These are phyloP conservation scores for Spea multiplicata DNA, from an alignment of 2,113 vertebrate species.

Conservation along the genomic window DNA sequence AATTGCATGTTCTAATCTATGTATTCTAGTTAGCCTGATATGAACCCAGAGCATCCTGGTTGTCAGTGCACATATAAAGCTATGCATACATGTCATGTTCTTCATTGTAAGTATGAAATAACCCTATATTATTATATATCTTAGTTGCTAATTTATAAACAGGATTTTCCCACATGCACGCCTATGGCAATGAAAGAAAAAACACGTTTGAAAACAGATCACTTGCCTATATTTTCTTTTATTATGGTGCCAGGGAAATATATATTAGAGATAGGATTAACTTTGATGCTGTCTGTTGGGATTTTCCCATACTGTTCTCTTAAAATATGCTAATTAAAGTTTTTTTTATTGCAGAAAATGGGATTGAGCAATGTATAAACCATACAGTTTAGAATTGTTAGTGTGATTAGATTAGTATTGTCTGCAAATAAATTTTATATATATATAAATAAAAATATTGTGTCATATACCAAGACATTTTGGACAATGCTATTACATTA, in stretches of 20 bases:
- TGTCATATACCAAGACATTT: no score
- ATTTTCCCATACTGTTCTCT: constrained; percentile 38
- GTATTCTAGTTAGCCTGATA: background rate
- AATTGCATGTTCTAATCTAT: no score
- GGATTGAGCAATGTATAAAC: no score
- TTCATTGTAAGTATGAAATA: constrained; percentile 2
- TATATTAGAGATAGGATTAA: constrained; percentile 21
- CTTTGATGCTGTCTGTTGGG: constrained; percentile 42
- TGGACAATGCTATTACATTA: no score
- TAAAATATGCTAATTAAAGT: constrained; percentile 36
- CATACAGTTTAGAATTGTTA: no score
- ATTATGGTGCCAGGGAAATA: constrained; percentile 38
- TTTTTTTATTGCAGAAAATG: constrained; percentile 2
- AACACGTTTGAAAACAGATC: constrained; percentile 32
- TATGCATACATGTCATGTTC: background rate
- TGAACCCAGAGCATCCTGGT: background rate
- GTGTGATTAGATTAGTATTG: no score
- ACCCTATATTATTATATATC: constrained; percentile 14
- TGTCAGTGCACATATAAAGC: background rate
- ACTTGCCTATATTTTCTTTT: constrained; percentile 30
- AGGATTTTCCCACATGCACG: constrained; percentile 44
- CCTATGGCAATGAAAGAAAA: constrained; percentile 32
- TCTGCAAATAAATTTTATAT: no score
- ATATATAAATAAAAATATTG: no score
- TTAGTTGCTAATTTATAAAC: constrained; percentile 38